These are phyloP conservation scores for Colistium nudipinnis DNA, from an alignment of 2,113 vertebrate species.

Conservation along the genomic window DNA sequence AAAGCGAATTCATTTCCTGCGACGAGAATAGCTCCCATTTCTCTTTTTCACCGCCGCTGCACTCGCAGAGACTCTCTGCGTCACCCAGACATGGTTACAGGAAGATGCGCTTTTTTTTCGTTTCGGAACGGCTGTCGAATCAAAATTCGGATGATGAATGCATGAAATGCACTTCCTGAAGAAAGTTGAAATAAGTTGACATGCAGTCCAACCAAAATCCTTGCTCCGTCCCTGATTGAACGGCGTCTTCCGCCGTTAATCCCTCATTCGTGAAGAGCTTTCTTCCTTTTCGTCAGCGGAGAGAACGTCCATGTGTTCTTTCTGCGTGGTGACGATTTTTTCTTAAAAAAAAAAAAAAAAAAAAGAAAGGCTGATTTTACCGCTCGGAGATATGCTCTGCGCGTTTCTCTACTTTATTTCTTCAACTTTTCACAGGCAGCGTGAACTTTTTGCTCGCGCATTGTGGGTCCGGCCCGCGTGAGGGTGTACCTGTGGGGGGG, in stretches of 20 bases:
- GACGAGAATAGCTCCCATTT: not conserved
- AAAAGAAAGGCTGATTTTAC: too few relatives aligned
- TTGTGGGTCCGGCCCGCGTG: not conserved
- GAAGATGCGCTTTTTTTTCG: not conserved
- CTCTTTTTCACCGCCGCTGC: too few relatives aligned
- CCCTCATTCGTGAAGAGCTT: conserved; percentile 19
- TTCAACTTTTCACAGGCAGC: not conserved
- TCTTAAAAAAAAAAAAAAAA: conserved; percentile 28
- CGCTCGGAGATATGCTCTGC: not conserved
- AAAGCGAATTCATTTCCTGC: not conserved
- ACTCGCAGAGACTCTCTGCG: too few relatives aligned
- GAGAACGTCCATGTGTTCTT: not conserved
- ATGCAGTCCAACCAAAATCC: conserved; percentile 14
- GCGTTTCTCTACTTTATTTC: not conserved
- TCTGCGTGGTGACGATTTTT: conserved; percentile 13
- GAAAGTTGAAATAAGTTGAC: conserved; percentile 32
- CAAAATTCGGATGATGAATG: not conserved
- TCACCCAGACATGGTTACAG: not conserved
- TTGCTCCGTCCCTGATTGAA: conserved; percentile 38
- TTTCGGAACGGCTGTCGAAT: not conserved
- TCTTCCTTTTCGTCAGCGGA: not conserved
- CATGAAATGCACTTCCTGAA: conserved; percentile 13
- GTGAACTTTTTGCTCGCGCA: not conserved
- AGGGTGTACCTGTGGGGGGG: conserved; percentile 1
- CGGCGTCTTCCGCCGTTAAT: conserved; percentile 24